Base-by-base conservation (phyloP, 2,797 vertebrate genomes). In the Pantherophis vulpinus region DNA sequence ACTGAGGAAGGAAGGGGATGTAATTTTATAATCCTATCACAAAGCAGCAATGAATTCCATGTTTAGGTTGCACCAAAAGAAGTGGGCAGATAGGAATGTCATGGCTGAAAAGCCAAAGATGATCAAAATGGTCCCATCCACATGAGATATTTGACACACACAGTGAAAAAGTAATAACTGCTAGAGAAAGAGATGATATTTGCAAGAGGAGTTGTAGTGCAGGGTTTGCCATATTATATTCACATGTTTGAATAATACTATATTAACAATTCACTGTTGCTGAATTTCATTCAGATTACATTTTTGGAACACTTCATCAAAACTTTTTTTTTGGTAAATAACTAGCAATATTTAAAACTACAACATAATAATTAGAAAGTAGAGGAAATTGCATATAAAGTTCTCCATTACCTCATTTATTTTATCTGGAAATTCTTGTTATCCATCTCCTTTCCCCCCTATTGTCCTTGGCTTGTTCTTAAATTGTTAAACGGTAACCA, bases 81-180 rank as follows among this genome's bases (percentile, higher is more conserved):
- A 90, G 10, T 23, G 32, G 54, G 74, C 86, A 92, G 59, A 92
- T 89, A 93, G 93, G 91, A 90, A 92, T 89, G 91, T 87, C 90
- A 93, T 90, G 93, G 60, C 88, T 92, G 91, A 93, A 88, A 87
- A 92, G 70, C 58, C 74, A 91, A 93, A 79, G 93, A 87, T 93
- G 88, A 93, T 92, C 90, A 87, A 93, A 93, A 47, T 87, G 79
- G 63, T 93, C 59, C 60, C 74, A 93, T 92, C 91, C 86, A 91
- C 86, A 87, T 92, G 91, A 93, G 29, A 54, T 56, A 90, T 92
- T 92, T 93, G 93, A 93, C 88, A 90, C 61, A 88, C 51, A 18
- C 56, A 89, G 66, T 1, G 11, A 86, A 93, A 94, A 94, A 88
- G 87, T 54, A 94, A 93, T 86, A 86, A 86, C 87, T 89, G 59